Evolutionary conservation across 2,113 vertebrate genomes (phyloP).

Genomic region (Nothoprocta perdicaria): DNA sequence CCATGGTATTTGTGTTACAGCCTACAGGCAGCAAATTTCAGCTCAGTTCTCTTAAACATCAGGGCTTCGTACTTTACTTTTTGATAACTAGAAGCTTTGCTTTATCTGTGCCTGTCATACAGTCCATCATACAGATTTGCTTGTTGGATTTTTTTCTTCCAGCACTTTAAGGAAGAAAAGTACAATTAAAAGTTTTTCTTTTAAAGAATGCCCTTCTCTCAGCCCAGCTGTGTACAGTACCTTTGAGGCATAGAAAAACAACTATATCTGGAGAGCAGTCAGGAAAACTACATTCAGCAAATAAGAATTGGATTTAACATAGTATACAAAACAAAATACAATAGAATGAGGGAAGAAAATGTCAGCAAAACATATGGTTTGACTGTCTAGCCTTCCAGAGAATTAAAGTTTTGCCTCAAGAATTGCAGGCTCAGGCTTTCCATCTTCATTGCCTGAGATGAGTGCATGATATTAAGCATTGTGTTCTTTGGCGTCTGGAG

Average conservation of each 20-base stretch:
- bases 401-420: constrained; percentile 42
- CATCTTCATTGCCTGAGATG: constrained; percentile 39
- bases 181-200: constrained; percentile 5
- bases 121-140: constrained; percentile 33
- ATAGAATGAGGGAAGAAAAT: constrained; percentile 17
- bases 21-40: constrained; percentile 46
- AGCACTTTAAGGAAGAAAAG: constrained; percentile 46
- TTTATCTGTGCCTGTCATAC: constrained; percentile 58
- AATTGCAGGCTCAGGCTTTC: constrained; percentile 45
- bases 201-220: constrained; percentile 14
- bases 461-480: constrained; percentile 51
- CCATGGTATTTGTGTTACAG: constrained; percentile 31
- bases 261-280: not conserved
- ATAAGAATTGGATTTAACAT: constrained; percentile 15
- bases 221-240: constrained; percentile 1
- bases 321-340: constrained; percentile 18
- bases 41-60: constrained; percentile 50
- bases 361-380: constrained; percentile 32
- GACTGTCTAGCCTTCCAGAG: constrained; percentile 13
- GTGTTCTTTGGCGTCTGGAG: constrained; percentile 51
- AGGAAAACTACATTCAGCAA: constrained; percentile 3
- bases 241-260: constrained; percentile 21
- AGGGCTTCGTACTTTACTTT: constrained; percentile 40
- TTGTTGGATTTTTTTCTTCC: constrained; percentile 5
- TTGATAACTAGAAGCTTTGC: constrained; percentile 58